Evolutionary conservation across 2,797 vertebrate genomes (phyloP), one percentile per base, ranked within the genome.

Genomic region (Rhabdophis nuchalis): DNA sequence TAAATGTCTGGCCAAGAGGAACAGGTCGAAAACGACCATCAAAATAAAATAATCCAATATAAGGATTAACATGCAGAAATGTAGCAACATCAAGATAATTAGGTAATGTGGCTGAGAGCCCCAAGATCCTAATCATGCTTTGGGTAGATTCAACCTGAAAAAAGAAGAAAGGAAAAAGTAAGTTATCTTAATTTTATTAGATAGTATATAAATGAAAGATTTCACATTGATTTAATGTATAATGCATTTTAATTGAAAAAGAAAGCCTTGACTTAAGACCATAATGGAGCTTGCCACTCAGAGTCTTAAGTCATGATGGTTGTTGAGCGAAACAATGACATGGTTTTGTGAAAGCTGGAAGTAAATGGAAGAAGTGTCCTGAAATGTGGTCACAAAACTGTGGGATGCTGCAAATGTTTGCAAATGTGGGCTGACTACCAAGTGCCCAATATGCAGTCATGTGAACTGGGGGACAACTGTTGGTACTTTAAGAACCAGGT

Each of bases 121-220:
- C 99, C 94, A 99, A 98, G 96, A 99, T 99, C 91, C 99, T 97
- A 95, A 99, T 99, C 99, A 99, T 99, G 91, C 99, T 99, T 96
- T 99, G 99, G 4, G 99, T 99, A 50, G 99, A 99, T 97, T 99
- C 99, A 97, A 99, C 99, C 99, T 99, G 93, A 61, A 92, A 92
- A 95, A 77, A 50, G 18, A 86, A 32, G 32, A 64, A 90, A 60
- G 0, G 6, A 72, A 41, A 56, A 77, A 90, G 2, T 5, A 94
- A 10, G 14, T 92, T 86, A 90, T 72, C 27, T 54, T 61, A 92
- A 54, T 85, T 87, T 87, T 93, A 46, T 18, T 93, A 94, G 13
- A 85, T 92, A 58, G 41, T 82, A 0, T 90, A 5, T 41, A 87
- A 64, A 25, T 50, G 53, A 58, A 29, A 72, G 50, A 77, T 36